Evolutionary conservation across 2,797 vertebrate genomes (phyloP).

Genomic region (Lemur catta): DNA sequence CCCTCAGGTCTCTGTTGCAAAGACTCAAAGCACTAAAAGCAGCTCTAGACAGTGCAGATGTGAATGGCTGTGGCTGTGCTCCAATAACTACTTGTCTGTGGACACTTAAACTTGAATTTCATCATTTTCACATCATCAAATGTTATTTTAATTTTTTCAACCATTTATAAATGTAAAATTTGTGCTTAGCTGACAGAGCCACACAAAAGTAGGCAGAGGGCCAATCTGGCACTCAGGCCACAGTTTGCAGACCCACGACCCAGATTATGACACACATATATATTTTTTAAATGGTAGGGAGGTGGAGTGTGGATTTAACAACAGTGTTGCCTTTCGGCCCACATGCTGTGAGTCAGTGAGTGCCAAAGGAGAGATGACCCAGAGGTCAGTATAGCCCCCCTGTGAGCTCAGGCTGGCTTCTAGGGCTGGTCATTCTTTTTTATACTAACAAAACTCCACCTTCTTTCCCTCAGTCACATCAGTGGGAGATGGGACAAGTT

Average conservation of each 20-base stretch:
- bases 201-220: neutral
- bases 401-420: neutral
- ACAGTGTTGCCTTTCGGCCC: neutral
- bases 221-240: neutral
- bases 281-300: too few species aligned
- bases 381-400: neutral
- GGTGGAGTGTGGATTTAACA: neutral
- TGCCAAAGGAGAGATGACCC: neutral
- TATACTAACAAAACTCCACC: neutral
- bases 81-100: neutral
- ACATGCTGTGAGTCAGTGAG: neutral
- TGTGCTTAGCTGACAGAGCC: neutral
- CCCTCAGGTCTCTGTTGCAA: too few species aligned
- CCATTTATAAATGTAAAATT: neutral
- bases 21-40: too few species aligned
- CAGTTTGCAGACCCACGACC: neutral
- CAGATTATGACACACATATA: too few species aligned
- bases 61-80: too few species aligned
- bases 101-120: too few species aligned
- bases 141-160: neutral
- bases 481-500: neutral
- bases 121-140: neutral
- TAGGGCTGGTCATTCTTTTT: neutral
- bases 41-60: too few species aligned
- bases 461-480: neutral